Evolutionary conservation across 2,888 invertebrate genomes (phyloP).

Genomic region (Troilus luridus): DNA sequence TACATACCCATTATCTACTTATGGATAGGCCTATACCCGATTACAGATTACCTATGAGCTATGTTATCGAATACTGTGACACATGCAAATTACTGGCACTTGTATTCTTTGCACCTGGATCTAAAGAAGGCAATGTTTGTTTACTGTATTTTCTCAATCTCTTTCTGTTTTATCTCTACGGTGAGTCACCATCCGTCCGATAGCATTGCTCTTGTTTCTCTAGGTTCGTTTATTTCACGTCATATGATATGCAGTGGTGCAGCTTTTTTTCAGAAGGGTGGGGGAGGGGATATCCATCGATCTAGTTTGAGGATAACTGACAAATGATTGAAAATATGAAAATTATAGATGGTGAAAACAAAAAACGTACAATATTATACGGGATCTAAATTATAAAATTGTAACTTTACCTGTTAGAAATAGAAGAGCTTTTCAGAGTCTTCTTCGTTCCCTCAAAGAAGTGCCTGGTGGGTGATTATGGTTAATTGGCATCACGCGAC

Average conservation of each 20-base stretch:
- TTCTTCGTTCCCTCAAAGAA: too few relatives aligned
- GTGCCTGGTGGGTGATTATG: too few relatives aligned
- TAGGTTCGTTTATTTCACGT: background rate
- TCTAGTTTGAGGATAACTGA: too few relatives aligned
- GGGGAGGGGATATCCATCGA: too few relatives aligned
- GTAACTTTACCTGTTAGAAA: too few relatives aligned
- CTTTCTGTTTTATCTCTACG: background rate
- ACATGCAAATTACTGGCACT: background rate
- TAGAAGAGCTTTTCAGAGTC: too few relatives aligned
- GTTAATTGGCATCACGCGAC: too few relatives aligned
- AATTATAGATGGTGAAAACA: too few relatives aligned
- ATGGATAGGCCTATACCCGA: background rate
- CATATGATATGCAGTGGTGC: background rate
- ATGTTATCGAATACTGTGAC: background rate
- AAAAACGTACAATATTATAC: too few relatives aligned
- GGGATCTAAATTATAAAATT: too few relatives aligned
- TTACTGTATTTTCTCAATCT: background rate
- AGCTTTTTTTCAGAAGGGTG: too few relatives aligned
- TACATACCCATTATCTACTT: background rate
- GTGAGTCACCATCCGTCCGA: background rate
- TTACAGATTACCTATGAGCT: background rate
- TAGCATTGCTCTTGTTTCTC: background rate
- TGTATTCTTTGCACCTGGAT: background rate
- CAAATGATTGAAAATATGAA: too few relatives aligned
- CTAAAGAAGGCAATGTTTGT: background rate